These are phyloP conservation scores for Brachyopa scutellaris DNA, from an alignment of 2,888 invertebrate genomes.

Conservation along the genomic window DNA sequence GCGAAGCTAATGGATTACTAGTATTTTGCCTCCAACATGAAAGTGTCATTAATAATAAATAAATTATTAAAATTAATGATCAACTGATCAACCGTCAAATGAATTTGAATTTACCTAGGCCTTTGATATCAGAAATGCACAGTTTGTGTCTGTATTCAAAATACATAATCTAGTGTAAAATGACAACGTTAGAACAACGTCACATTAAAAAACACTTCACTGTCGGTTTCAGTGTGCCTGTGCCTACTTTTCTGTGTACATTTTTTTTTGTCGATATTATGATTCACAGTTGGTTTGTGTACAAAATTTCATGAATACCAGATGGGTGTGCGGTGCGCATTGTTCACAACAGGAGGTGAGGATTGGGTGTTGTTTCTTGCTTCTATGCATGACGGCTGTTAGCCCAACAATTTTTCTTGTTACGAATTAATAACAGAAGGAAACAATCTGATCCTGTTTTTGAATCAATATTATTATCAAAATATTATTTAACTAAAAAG, in stretches of 20 bases:
- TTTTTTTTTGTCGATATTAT: background rate
- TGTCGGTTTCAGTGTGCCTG: too few relatives aligned
- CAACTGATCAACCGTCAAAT: too few relatives aligned
- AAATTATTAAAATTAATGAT: background rate
- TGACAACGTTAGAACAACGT: too few relatives aligned
- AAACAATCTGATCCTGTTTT: slow-evolving; percentile 57
- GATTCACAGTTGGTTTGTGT: slow-evolving; percentile 35
- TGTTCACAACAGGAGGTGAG: slow-evolving; percentile 54
- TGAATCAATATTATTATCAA: slow-evolving; percentile 44
- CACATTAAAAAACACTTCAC: too few relatives aligned
- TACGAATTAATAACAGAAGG: slow-evolving; percentile 62
- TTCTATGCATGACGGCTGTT: slow-evolving; percentile 59
- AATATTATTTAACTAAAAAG: too few relatives aligned
- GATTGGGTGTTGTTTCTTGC: slow-evolving; percentile 55
- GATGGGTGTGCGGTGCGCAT: accelerated
- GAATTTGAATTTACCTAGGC: too few relatives aligned
- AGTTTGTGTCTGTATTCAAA: too few relatives aligned
- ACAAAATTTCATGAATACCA: background rate
- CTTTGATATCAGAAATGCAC: too few relatives aligned
- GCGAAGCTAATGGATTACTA: too few relatives aligned
- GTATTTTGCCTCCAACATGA: too few relatives aligned
- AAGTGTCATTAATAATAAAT: background rate
- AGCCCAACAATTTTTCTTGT: slow-evolving; percentile 62
- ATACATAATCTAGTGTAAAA: too few relatives aligned
- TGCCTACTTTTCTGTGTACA: background rate